Conservation (phyloP, 2,113 vertebrate species). For the Hippocampus comes region DNA sequence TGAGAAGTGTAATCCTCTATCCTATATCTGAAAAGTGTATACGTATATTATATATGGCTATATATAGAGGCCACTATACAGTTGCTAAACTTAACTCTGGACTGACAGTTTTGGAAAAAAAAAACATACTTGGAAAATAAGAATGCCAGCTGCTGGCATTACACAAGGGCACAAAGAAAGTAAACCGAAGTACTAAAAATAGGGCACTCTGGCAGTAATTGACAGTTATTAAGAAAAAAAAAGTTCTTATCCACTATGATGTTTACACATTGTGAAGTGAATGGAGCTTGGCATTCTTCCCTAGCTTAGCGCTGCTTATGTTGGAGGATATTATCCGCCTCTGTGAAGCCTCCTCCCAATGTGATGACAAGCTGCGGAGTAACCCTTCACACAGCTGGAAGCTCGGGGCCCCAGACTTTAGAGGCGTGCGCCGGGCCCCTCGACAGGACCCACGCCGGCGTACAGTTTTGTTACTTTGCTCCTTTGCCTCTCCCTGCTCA, state of each 20-base stretch:
- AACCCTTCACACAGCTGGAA: constrained; percentile 65
- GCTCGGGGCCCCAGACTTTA: constrained; percentile 57
- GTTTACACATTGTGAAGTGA: constrained; percentile 1
- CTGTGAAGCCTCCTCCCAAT: constrained; percentile 49
- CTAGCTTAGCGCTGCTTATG: constrained; percentile 19
- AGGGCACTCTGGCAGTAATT: neutral
- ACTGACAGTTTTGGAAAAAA: too few relatives aligned
- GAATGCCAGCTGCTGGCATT: neutral
- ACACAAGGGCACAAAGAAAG: neutral
- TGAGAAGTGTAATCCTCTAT: constrained; percentile 30
- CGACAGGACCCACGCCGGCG: constrained; percentile 43
- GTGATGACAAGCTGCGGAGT: constrained; percentile 67
- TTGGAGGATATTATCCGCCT: constrained; percentile 48
- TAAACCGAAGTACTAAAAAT: neutral
- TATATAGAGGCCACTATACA: neutral
- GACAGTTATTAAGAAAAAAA: neutral
- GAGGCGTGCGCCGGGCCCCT: constrained; percentile 46
- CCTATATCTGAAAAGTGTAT: constrained; percentile 10
- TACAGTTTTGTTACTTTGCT: constrained; percentile 51
- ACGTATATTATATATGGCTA: neutral
- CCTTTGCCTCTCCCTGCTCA: constrained; percentile 23
- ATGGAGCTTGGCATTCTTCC: constrained; percentile 8
- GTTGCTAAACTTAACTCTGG: too few relatives aligned
- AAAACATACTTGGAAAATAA: neutral
- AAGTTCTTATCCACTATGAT: neutral